Percentiles rank a stretch among this genome's conserved stretches.
phyloP scores from a whole-genome alignment of 2,888 invertebrate genomes.

The Sinelater perroti region DNA sequence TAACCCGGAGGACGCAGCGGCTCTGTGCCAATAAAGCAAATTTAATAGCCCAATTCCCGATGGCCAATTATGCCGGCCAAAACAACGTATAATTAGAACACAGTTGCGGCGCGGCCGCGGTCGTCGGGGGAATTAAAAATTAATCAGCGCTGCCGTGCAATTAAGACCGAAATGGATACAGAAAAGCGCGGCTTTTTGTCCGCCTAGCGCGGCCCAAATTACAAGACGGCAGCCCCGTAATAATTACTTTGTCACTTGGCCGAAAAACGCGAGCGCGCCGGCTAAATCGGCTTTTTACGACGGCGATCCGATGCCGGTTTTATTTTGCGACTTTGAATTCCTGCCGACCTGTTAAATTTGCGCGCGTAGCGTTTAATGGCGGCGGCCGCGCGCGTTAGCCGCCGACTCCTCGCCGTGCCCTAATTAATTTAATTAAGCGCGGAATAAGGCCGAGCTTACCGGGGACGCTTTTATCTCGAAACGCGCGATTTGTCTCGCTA shows the following conservation, averaged over 20 bases:
- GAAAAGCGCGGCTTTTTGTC: conserved; percentile 44
- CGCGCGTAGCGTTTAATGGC: conserved; percentile 17
- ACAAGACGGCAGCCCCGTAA: conserved; percentile 48
- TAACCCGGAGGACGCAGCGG: conserved; percentile 26
- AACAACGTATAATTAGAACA: conserved; percentile 55
- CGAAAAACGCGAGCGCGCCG: conserved; percentile 27
- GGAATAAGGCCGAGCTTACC: conserved; percentile 1
- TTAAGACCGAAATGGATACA: conserved; percentile 46
- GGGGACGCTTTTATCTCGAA: conserved; percentile 25
- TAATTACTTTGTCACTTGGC: conserved; percentile 50
- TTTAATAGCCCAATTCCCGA: conserved; percentile 44
- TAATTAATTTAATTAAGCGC: conserved; percentile 31
- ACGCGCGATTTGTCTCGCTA: conserved; percentile 30
- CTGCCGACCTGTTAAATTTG: conserved; percentile 29
- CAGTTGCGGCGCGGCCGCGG: conserved; percentile 55
- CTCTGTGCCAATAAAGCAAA: conserved; percentile 33
- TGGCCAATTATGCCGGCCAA: conserved; percentile 43
- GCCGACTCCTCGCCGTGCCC: conserved; percentile 11
- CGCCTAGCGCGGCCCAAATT: conserved; percentile 44
- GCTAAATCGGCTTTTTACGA: conserved; percentile 39
- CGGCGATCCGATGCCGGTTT: conserved; percentile 35
- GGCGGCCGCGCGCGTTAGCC: conserved; percentile 9
- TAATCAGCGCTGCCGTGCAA: conserved; percentile 55
- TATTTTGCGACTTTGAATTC: conserved; percentile 36
- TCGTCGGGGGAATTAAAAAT: conserved; percentile 57